A percentile compares a stretch with the other conserved stretches of the same genome.
Conservation (phyloP, 1,140 invertebrate species). For the Streblospio benedicti region DNA sequence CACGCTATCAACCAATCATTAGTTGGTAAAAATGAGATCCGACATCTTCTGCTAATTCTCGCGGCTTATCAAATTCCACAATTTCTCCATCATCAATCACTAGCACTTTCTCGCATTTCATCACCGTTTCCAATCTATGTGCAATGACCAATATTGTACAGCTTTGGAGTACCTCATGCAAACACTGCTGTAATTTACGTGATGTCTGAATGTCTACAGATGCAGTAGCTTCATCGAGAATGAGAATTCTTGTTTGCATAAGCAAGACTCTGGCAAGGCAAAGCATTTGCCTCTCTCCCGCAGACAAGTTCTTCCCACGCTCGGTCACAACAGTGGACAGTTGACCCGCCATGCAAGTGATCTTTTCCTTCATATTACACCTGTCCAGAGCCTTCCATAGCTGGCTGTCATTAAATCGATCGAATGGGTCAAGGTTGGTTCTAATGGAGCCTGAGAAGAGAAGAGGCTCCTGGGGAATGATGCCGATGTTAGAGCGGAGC, state of each 20-base stretch:
- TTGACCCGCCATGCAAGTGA: slow-evolving; percentile 21
- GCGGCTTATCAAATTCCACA: slow-evolving; percentile 10
- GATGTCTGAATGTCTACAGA: slow-evolving; percentile 45
- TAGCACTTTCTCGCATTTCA: slow-evolving; percentile 11
- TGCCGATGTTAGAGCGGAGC: slow-evolving; percentile 38
- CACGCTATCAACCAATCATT: too few relatives aligned
- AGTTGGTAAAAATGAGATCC: too few relatives aligned
- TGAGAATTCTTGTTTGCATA: slow-evolving; percentile 50
- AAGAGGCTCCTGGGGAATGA: slow-evolving; percentile 46
- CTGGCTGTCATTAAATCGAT: slow-evolving; percentile 50
- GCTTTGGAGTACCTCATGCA: slow-evolving; percentile 27
- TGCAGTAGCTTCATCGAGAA: slow-evolving; percentile 51
- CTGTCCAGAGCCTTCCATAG: slow-evolving; percentile 41
- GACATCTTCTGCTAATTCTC: too few relatives aligned
- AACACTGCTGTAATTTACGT: slow-evolving; percentile 32
- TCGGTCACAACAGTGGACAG: slow-evolving; percentile 36
- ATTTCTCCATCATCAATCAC: slow-evolving; percentile 6
- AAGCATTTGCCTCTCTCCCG: slow-evolving; percentile 69
- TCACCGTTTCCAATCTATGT: slow-evolving; percentile 9
- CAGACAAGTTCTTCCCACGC: slow-evolving; percentile 57
- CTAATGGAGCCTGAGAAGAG: slow-evolving; percentile 48
- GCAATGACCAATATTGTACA: slow-evolving; percentile 40
- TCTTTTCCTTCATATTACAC: slow-evolving; percentile 48
- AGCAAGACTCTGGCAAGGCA: slow-evolving; percentile 53
- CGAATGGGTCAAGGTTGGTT: slow-evolving; percentile 60